Evolutionary conservation across 2,797 vertebrate species (phyloP), one percentile per base, ranked within the genome.

Genomic region (Antrozous pallidus): DNA sequence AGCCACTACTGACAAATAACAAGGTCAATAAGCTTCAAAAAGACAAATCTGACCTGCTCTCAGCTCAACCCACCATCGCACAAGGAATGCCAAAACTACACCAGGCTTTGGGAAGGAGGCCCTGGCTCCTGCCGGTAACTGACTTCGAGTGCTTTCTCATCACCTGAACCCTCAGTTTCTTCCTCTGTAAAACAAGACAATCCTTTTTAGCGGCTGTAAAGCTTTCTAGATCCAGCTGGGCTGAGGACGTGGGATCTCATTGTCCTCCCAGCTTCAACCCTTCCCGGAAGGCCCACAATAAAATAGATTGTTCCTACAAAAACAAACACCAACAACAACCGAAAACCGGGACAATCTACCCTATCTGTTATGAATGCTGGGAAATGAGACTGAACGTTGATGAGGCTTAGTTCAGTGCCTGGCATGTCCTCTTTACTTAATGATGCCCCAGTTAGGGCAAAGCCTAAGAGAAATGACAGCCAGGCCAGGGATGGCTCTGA

Each of bases 81-180:
- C 28, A 3, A 3, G 12, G 16, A 28, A 26, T 26, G 17, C 6
- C 3, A 2, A 38, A 65, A 4, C 47, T 2, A 28, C 2, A 0
- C 2, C 22, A 11, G 17, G 67, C n/a, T 28, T 28, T 33, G 75
- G 67, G 71, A 26, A 38, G 13, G 13, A 83, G 54, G 65, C 12
- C 2, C 47, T 73, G 88, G 33, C 20, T 88, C 86, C 38, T 3
- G 22, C 7, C 8, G 8, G 11, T 47, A 10, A 63, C 4, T 4
- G 33, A 69, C 10, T 51, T 16, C 1, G 18, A 28, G 51, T 17
- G 22, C 47, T 51, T 89, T 31, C n/a, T 67, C 3, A 1, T 8
- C 2, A 6, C 54, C 61, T 18, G 56, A 81, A 74, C 20, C 40
- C 24, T 77, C 61, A 24, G 22, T 22, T 93, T 92, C 9, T 47